Percentiles rank a stretch among this genome's conserved stretches.
phyloP scores from a whole-genome alignment of 2,888 invertebrate genomes.

The Temnothorax rugatulus region DNA sequence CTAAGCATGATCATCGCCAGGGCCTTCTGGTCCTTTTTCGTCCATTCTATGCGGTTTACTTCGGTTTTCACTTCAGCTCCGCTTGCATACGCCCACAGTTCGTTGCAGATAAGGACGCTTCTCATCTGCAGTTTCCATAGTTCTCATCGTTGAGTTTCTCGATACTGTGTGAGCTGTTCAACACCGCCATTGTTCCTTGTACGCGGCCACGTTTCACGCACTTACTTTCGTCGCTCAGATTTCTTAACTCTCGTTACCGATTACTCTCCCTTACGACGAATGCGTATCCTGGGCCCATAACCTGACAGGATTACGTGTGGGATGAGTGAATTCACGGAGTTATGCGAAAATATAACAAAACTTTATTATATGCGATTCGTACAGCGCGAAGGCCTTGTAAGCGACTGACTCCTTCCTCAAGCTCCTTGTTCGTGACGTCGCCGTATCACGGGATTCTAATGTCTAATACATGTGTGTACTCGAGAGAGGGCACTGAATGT shows the following conservation, averaged over 20 bases:
- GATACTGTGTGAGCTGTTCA: background rate
- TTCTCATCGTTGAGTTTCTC: background rate
- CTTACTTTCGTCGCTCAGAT: no score
- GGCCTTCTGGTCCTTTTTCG: background rate
- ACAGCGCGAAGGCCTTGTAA: no score
- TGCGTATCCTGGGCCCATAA: no score
- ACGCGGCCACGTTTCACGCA: background rate
- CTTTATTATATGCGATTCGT: no score
- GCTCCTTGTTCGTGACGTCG: no score
- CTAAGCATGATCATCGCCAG: background rate
- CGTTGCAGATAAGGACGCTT: background rate
- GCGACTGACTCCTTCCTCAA: no score
- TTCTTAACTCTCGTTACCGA: no score
- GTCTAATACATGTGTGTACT: background rate
- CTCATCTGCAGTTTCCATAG: background rate
- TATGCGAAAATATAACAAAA: no score
- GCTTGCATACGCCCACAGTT: background rate
- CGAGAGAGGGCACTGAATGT: background rate
- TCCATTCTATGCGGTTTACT: background rate
- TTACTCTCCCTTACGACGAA: no score
- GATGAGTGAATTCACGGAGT: no score
- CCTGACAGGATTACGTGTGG: no score
- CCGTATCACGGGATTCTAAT: background rate
- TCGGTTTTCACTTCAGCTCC: background rate
- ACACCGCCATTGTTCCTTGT: background rate